Evolutionary conservation across 2,113 vertebrate species (phyloP).

Genomic region (Sturnira hondurensis): DNA sequence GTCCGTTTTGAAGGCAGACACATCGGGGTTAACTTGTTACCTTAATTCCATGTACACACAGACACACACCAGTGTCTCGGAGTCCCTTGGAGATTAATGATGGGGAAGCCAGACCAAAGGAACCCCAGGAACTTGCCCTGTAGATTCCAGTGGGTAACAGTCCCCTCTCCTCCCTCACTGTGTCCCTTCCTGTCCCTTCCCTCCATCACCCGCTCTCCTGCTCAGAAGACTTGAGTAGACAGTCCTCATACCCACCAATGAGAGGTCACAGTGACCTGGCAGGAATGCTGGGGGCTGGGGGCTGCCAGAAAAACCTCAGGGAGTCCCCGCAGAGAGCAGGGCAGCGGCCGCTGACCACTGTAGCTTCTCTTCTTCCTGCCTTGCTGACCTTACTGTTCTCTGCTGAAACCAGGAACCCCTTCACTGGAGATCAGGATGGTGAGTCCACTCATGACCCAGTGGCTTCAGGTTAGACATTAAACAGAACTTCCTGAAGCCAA

Average conservation of each 20-base stretch:
- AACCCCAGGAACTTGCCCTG: background rate
- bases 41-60: background rate
- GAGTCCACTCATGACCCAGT: background rate
- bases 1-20: background rate
- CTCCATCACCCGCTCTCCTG: background rate
- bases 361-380: background rate
- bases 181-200: background rate
- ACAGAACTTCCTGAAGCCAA: background rate
- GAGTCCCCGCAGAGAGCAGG: background rate
- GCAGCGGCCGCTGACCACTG: background rate
- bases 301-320: background rate
- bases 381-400: background rate
- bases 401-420: background rate
- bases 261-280: background rate
- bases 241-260: background rate
- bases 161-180: background rate
- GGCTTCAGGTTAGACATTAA: background rate
- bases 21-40: background rate
- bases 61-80: background rate
- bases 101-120: background rate
- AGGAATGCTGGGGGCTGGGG: background rate
- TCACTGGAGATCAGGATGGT: background rate
- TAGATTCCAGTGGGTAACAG: background rate
- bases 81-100: background rate
- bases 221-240: background rate